Percentiles rank a stretch among this genome's conserved stretches.
These are phyloP conservation scores for Tenualosa thibaudeaui DNA, from an alignment of 2,797 vertebrate genomes.

Conservation along the genomic window DNA sequence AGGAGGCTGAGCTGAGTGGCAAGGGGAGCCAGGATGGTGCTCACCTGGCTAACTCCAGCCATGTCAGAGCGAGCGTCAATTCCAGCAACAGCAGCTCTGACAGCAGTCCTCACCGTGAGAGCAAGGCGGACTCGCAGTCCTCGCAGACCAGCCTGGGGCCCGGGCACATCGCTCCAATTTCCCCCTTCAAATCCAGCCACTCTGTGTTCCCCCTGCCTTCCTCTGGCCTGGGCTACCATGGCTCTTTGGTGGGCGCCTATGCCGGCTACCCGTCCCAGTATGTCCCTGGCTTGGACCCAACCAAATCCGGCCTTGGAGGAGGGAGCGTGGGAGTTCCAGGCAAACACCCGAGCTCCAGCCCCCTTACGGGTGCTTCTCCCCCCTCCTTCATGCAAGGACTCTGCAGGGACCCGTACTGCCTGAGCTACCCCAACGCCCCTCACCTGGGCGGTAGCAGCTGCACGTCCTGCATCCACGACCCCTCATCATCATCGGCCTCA, in stretches of 20 bases:
- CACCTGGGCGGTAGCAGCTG: constrained; percentile 87
- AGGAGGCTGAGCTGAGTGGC: constrained; percentile 65
- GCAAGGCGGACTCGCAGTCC: constrained; percentile 82
- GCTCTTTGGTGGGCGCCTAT: constrained; percentile 95
- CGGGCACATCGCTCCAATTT: constrained; percentile 93
- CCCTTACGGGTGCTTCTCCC: constrained; percentile 91
- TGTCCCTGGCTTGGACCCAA: constrained; percentile 86
- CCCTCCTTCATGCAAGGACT: constrained; percentile 97
- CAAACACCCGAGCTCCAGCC: constrained; percentile 94
- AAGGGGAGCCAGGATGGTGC: constrained; percentile 73
- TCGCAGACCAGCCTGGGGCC: constrained; percentile 72
- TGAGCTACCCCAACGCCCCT: constrained; percentile 88
- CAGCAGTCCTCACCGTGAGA: constrained; percentile 75
- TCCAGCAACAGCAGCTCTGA: constrained; percentile 79
- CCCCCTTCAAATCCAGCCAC: constrained; percentile 94
- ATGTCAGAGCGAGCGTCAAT: constrained; percentile 73
- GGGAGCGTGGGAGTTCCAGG: constrained; percentile 84
- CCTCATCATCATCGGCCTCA: constrained; percentile 67
- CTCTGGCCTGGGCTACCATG: constrained; percentile 92
- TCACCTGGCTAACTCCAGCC: constrained; percentile 76
- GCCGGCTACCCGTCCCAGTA: constrained; percentile 94
- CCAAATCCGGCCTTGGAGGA: constrained; percentile 84
- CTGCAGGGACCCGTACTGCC: constrained; percentile 96
- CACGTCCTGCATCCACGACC: constrained; percentile 89
- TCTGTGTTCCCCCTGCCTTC: constrained; percentile 92